Evolutionary conservation across 2,113 vertebrate species (phyloP).

Genomic region (Sphaerodactylus townsendi): DNA sequence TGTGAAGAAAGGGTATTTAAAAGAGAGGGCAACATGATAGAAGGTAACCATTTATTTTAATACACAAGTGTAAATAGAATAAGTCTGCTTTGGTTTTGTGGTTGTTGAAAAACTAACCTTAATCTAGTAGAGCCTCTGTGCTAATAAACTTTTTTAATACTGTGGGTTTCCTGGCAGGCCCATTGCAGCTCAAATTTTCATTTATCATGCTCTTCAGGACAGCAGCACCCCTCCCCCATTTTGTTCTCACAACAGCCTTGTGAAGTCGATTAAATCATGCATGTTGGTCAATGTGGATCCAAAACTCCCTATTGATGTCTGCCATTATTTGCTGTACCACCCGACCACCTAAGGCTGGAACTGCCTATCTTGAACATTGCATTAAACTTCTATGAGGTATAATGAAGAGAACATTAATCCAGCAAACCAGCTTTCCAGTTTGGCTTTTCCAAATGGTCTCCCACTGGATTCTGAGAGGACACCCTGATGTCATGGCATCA

Average conservation of each 20-base stretch:
- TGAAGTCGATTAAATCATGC: not conserved
- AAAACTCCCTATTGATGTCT: not conserved
- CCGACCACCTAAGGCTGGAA: not conserved
- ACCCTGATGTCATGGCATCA: not conserved
- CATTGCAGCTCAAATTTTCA: not conserved
- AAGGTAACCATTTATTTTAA: constrained; percentile 78
- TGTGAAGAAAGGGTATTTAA: constrained; percentile 96
- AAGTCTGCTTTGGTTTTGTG: not conserved
- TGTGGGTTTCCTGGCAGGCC: not conserved
- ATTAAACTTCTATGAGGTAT: not conserved
- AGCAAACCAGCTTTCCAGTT: not conserved
- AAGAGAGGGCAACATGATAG: constrained; percentile 88
- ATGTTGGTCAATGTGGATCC: not conserved
- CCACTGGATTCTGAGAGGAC: not conserved
- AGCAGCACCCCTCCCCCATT: not conserved
- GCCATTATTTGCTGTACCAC: not conserved
- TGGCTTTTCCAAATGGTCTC: not conserved
- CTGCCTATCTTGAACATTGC: not conserved
- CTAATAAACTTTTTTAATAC: not conserved
- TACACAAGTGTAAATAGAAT: not conserved
- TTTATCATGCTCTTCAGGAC: not conserved
- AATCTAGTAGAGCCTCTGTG: not conserved
- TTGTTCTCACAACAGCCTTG: not conserved
- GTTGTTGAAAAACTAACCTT: not conserved
- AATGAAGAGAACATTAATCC: not conserved